Evolutionary conservation across 1,140 invertebrate species (phyloP).

Genomic region (Asobara japonica): DNA sequence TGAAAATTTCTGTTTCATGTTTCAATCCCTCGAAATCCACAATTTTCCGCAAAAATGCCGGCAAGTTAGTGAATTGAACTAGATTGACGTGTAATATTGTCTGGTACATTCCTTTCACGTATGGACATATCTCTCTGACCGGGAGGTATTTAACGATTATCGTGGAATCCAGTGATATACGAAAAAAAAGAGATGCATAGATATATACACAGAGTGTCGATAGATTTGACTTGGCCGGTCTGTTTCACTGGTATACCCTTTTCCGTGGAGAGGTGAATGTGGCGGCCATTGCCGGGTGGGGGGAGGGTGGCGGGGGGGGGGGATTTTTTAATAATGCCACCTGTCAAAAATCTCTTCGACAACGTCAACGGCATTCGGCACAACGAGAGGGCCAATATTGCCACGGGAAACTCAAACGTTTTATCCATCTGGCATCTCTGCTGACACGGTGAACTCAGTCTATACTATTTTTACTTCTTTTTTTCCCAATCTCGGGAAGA

Average conservation of each 20-base stretch:
- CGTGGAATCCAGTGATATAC: not conserved
- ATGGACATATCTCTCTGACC: not conserved
- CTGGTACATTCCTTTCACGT: conserved; percentile 17
- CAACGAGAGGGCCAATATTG: conserved; percentile 50
- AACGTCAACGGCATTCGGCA: conserved; percentile 55
- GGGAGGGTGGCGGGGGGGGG: not conserved
- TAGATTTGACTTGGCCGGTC: conserved; percentile 10
- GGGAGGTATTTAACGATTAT: conserved; percentile 31
- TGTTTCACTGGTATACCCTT: not conserved
- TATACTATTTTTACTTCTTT: conserved; percentile 20
- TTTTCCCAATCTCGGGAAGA: not conserved
- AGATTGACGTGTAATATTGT: conserved; percentile 11
- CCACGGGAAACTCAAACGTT: conserved; percentile 39
- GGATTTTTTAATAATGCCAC: conserved; percentile 51
- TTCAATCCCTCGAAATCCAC: no score
- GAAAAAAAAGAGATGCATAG: not conserved
- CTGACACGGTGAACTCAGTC: conserved; percentile 44
- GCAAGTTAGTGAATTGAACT: conserved; percentile 26
- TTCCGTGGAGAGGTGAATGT: not conserved
- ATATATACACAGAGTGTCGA: not conserved
- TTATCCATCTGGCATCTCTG: conserved; percentile 50
- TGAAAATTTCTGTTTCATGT: no score
- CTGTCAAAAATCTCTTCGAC: conserved; percentile 52
- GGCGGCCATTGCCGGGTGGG: no score
- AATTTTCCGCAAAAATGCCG: not conserved